Evolutionary conservation across 2,888 invertebrate species (phyloP).

Genomic region (Caenorhabditis macrosperma): DNA sequence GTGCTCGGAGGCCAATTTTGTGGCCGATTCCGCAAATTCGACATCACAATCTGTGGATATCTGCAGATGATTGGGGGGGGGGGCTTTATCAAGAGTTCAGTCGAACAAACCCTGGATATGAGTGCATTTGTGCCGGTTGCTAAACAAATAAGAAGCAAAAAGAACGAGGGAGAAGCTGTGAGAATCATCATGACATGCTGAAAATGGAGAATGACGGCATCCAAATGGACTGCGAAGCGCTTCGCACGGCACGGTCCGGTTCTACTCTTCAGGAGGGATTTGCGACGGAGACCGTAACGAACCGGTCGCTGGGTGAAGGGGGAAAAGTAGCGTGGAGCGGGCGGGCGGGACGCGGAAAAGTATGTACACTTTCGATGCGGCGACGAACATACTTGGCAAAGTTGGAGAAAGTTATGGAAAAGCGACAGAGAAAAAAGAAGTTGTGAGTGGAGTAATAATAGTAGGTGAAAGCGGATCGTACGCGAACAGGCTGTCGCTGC

Average conservation of each 20-base stretch:
- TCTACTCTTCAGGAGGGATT: conserved; percentile 53
- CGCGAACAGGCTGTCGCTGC: conserved; percentile 12
- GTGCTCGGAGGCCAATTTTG: conserved; percentile 55
- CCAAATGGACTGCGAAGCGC: conserved; percentile 33
- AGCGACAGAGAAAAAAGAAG: conserved; percentile 16
- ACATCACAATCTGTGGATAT: conserved; percentile 61
- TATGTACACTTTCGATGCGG: conserved; percentile 31
- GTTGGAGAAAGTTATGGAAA: conserved; percentile 58
- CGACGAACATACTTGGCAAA: conserved; percentile 37
- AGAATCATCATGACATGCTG: conserved; percentile 55
- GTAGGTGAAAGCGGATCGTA: conserved; percentile 15
- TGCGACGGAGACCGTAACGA: conserved; percentile 49
- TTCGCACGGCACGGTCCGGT: conserved; percentile 48
- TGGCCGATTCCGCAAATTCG: conserved; percentile 62
- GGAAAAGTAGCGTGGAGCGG: conserved; percentile 40
- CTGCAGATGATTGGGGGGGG: conserved; percentile 4
- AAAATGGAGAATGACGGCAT: conserved; percentile 48
- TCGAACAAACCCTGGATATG: conserved; percentile 29
- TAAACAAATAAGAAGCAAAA: conserved; percentile 5
- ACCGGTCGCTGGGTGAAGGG: conserved; percentile 34
- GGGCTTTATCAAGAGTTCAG: background rate
- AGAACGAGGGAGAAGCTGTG: conserved; percentile 8
- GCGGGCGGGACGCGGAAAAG: conserved; percentile 37
- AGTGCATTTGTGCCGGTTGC: background rate
- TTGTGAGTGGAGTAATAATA: conserved; percentile 3